phyloP scores from a whole-genome alignment of 30 jellyfish, hydroid and myxozoan genomes.

The Aurelia sp. region DNA sequence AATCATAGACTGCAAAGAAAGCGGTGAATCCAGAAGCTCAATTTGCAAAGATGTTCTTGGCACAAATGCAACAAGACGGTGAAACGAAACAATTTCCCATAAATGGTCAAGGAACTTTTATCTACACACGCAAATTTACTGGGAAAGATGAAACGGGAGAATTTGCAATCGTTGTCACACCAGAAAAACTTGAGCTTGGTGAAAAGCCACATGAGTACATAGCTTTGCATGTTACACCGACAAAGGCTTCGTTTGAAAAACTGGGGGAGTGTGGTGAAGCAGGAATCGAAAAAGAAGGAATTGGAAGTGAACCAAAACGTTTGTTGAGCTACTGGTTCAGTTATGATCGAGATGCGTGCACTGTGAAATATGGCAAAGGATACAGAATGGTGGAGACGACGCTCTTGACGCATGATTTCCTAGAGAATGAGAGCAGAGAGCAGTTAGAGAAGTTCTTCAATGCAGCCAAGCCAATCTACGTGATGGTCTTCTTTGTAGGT shows the following conservation, averaged over 20 bases:
- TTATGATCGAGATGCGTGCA: conserved; percentile 45
- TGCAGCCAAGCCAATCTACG: not conserved
- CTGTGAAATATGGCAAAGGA: conserved; percentile 36
- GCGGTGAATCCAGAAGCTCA: no score
- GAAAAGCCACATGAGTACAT: not conserved
- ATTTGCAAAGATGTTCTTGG: no score
- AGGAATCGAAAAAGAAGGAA: not conserved
- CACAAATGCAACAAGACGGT: not conserved
- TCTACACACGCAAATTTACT: not conserved
- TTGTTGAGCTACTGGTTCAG: conserved; percentile 38
- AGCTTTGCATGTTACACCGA: not conserved
- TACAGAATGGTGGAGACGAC: conserved; percentile 28
- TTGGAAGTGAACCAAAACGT: not conserved
- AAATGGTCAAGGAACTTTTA: conserved; percentile 20
- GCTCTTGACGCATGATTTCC: conserved; percentile 2
- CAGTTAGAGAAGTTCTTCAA: not conserved
- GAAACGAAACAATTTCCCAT: not conserved
- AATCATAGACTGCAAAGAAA: no score
- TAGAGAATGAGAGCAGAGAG: not conserved
- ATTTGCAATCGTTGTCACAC: conserved; percentile 12
- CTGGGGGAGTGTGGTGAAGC: not conserved
- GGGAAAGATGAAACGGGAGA: not conserved
- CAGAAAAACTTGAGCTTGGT: not conserved
- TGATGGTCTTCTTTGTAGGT: not conserved
- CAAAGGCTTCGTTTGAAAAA: not conserved